Evolutionary conservation across 2,113 vertebrate genomes (phyloP), one percentile per base, ranked within the genome.

Genomic region (Sebastes schlegelii): DNA sequence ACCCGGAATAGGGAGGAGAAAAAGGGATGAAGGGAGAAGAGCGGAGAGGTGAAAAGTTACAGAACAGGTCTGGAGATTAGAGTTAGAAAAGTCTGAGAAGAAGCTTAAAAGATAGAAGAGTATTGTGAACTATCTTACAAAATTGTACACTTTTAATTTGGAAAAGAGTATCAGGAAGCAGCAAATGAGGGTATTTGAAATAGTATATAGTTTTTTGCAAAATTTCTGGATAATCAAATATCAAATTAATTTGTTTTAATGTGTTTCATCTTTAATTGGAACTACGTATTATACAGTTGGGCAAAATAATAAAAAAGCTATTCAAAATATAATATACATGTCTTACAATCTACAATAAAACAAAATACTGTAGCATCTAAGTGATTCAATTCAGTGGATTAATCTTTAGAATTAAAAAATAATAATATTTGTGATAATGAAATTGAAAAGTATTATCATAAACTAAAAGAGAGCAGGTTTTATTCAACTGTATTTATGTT

Each of bases 1-100:
- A 91, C 89, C 63, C 63, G 92, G 89, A 77, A 92, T 84, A 43
- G 91, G 92, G 90, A 95, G 89, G 88, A 91, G 91, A 91, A 94
- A 83, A 17, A 82, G 17, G 58, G 57, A 74, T 83, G 72, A 34
- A 34, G 85, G 43, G 74, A 75, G 51, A 82, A 72, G 34, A 71
- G 6, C 7, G 40, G n/a, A 81, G 81, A 78, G 57, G 74, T 93
- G 74, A 95, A 90, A 89, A 85, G 91, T 95, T 87, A 93, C 79
- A 91, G 88, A 82, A 52, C 48, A 78, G 77, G 34, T 80, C 85
- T 76, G 83, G 55, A 83, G 79, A 48, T 77, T 13, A 65, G 54
- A 84, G 76, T 11, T 49, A 70, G 71, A 77, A 76, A 77, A 75
- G 54, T 65, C 54, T 55, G 26, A 64, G 80, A 67, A 79, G 4